phyloP scores from a whole-genome alignment of 2,888 invertebrate species.

The Ectropis crepuscularia region DNA sequence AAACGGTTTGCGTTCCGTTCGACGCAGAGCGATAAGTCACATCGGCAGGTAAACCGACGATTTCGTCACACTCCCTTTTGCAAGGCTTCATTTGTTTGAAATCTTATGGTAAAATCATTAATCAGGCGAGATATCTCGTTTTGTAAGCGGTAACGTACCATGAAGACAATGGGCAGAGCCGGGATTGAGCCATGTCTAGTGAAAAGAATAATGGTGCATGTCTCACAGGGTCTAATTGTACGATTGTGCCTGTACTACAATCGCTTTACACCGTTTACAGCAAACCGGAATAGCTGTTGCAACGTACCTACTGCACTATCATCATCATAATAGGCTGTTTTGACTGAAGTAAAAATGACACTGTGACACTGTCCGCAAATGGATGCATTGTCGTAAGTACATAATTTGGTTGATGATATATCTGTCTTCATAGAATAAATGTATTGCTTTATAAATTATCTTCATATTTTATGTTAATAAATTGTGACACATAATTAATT shows the following conservation, averaged over 20 bases:
- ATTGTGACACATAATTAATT: too few relatives aligned
- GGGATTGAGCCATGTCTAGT: slow-evolving; percentile 51
- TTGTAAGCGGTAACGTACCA: slow-evolving; percentile 65
- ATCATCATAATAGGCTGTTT: slow-evolving; percentile 17
- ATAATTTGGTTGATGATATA: too few relatives aligned
- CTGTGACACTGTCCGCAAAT: background rate
- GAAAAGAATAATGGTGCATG: slow-evolving; percentile 58
- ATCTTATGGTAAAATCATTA: slow-evolving; percentile 80
- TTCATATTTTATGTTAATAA: too few relatives aligned
- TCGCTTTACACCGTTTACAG: slow-evolving; percentile 63
- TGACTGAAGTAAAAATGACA: slow-evolving; percentile 8
- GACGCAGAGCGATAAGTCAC: slow-evolving; percentile 24
- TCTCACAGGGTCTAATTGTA: slow-evolving; percentile 58
- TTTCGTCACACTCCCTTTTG: slow-evolving; percentile 52
- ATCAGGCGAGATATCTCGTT: slow-evolving; percentile 71
- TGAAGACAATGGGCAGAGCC: slow-evolving; percentile 69
- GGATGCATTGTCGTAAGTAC: background rate
- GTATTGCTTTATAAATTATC: too few relatives aligned
- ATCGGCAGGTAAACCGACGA: slow-evolving; percentile 29
- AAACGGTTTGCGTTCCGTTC: slow-evolving; percentile 19
- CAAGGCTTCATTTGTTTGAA: slow-evolving; percentile 61
- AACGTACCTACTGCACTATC: slow-evolving; percentile 20
- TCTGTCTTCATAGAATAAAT: too few relatives aligned
- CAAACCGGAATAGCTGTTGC: slow-evolving; percentile 35
- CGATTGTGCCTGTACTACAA: slow-evolving; percentile 45